Conservation (phyloP, 1,140 invertebrate species). For the Ceratina australensis region DNA sequence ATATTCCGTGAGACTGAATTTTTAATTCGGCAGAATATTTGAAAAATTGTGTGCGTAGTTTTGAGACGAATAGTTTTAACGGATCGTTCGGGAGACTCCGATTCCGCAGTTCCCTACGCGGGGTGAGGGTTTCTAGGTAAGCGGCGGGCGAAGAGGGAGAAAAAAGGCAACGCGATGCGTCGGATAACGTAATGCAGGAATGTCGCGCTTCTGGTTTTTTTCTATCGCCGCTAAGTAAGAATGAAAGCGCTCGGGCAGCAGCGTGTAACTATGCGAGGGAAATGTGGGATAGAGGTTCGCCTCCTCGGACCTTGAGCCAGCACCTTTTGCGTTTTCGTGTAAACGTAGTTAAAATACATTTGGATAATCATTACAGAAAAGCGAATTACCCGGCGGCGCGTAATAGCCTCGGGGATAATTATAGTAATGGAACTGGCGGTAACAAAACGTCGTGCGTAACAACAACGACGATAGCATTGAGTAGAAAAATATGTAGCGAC, state of each 20-base stretch:
- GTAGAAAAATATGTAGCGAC: not conserved
- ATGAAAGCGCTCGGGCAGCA: slow-evolving; percentile 45
- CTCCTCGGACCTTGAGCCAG: not conserved
- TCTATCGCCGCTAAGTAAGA: slow-evolving; percentile 34
- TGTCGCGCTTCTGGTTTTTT: slow-evolving; percentile 60
- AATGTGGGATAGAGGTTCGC: slow-evolving; percentile 42
- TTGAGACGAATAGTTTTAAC: slow-evolving; percentile 14
- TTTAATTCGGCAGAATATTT: not conserved
- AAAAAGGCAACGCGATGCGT: slow-evolving; percentile 37
- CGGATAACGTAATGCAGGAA: slow-evolving; percentile 62
- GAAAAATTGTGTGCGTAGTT: no score
- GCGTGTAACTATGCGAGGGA: slow-evolving; percentile 58
- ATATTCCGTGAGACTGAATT: not conserved
- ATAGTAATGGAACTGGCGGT: not conserved
- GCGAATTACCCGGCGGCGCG: no score
- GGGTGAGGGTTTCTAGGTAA: slow-evolving; percentile 35
- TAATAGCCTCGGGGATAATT: not conserved
- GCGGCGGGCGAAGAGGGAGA: not conserved
- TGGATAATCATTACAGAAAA: not conserved
- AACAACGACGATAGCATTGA: no score
- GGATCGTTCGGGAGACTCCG: not conserved
- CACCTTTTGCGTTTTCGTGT: not conserved
- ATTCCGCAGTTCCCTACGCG: slow-evolving; percentile 29
- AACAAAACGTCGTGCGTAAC: no score
- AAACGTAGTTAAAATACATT: not conserved